A percentile compares a stretch with the other conserved stretches of the same genome.
Conservation (phyloP, 2,113 vertebrate species). For the Stigmatopora argus region DNA sequence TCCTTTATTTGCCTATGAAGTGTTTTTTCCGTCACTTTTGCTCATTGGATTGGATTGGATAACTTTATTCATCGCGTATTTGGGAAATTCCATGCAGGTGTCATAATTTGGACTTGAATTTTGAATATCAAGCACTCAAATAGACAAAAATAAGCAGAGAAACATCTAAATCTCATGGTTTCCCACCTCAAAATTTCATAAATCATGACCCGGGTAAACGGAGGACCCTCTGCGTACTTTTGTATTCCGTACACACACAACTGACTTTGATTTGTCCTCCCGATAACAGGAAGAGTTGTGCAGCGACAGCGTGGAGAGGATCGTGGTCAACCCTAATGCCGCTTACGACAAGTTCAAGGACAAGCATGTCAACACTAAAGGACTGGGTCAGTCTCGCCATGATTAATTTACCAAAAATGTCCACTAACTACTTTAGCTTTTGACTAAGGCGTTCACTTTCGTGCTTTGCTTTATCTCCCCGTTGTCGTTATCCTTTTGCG, state of each 20-base stretch:
- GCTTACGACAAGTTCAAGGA: constrained; percentile 97
- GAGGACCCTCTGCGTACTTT: neutral
- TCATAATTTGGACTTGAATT: too few relatives aligned
- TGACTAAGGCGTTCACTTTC: neutral
- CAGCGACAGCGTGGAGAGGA: constrained; percentile 92
- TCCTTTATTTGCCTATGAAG: neutral
- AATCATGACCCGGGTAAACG: neutral
- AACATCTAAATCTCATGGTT: neutral
- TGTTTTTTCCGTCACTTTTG: neutral
- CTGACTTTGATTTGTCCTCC: neutral
- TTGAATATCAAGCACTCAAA: neutral
- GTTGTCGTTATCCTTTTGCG: constrained; percentile 23
- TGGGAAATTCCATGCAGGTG: neutral
- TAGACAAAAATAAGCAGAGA: neutral
- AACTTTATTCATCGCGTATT: too few relatives aligned
- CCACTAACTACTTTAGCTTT: neutral
- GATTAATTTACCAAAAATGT: neutral
- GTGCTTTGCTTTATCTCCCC: constrained; percentile 5
- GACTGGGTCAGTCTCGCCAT: constrained; percentile 76
- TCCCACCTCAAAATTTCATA: neutral
- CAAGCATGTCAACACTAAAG: constrained; percentile 86
- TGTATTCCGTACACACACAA: neutral
- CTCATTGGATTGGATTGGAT: too few relatives aligned
- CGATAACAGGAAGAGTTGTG: constrained; percentile 85
- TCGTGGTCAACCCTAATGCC: constrained; percentile 96